Conservation (phyloP, 2,888 invertebrate genomes). For the Cheilosia variabilis region DNA sequence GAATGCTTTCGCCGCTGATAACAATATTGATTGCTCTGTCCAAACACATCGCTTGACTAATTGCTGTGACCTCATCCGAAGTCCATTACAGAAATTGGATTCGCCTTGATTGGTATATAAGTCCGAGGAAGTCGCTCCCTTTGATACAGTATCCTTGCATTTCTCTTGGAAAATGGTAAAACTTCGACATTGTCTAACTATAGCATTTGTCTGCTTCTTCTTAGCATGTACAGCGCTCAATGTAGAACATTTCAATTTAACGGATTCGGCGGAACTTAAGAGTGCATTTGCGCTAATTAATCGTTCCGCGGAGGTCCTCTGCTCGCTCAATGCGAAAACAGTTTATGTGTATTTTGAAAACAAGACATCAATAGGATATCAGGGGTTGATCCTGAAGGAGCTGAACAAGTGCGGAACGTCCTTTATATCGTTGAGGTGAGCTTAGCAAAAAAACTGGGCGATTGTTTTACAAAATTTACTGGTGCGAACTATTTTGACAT, state of each 20-base stretch:
- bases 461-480: no score
- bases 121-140: background rate
- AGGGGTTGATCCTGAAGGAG: constrained; percentile 78
- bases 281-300: constrained; percentile 71
- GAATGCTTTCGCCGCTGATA: background rate
- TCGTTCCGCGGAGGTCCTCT: constrained; percentile 78
- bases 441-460: background rate
- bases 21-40: constrained; percentile 34
- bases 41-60: constrained; percentile 40
- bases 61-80: background rate
- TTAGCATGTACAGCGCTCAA: constrained; percentile 18
- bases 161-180: background rate
- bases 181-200: background rate
- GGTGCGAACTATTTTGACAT: no score
- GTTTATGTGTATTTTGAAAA: constrained; percentile 81
- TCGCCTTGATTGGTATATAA: constrained; percentile 30
- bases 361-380: constrained; percentile 77
- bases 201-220: constrained; percentile 13
- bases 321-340: constrained; percentile 78
- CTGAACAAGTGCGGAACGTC: constrained; percentile 80
- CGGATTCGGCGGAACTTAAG: background rate
- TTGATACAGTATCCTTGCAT: constrained; percentile 37
- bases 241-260: background rate
- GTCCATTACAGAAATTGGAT: constrained; percentile 60
- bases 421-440: constrained; percentile 80